Percentiles rank a stretch among this genome's conserved stretches.
Conservation (phyloP, 2,113 vertebrate species). For the Rhinolophus ferrumequinum region DNA sequence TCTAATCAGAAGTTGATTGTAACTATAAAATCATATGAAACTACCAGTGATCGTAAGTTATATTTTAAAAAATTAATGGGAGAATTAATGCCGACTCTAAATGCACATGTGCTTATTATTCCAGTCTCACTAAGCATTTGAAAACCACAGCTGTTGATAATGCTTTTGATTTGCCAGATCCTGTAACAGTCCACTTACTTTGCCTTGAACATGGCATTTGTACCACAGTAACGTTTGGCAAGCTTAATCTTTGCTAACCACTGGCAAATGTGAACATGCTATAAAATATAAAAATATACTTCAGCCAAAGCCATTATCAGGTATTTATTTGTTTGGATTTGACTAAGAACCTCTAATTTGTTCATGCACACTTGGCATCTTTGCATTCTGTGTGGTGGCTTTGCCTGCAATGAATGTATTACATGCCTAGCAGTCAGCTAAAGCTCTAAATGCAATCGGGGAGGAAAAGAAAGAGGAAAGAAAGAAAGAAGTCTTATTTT, state of each 20-base stretch:
- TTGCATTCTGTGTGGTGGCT: neutral
- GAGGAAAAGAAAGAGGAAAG: neutral
- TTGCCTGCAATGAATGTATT: neutral
- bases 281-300: conserved; percentile 83
- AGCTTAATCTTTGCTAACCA: conserved; percentile 85
- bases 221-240: conserved; percentile 85
- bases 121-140: conserved; percentile 36
- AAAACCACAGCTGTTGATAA: conserved; percentile 63
- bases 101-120: neutral
- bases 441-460: neutral
- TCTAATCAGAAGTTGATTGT: conserved; percentile 4
- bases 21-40: conserved; percentile 1
- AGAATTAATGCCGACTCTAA: conserved; percentile 26
- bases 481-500: neutral
- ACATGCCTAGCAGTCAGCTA: neutral
- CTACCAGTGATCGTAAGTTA: neutral
- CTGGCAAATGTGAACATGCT: conserved; percentile 86
- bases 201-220: conserved; percentile 81
- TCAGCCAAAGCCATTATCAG: conserved; percentile 85
- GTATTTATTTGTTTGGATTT: conserved; percentile 79
- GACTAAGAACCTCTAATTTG: conserved; percentile 77
- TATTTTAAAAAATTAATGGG: neutral
- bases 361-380: conserved; percentile 76
- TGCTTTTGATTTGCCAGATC: conserved; percentile 72
- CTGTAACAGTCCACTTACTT: neutral